phyloP scores from a whole-genome alignment of 1,140 invertebrate species.

The Drosophila bocqueti region DNA sequence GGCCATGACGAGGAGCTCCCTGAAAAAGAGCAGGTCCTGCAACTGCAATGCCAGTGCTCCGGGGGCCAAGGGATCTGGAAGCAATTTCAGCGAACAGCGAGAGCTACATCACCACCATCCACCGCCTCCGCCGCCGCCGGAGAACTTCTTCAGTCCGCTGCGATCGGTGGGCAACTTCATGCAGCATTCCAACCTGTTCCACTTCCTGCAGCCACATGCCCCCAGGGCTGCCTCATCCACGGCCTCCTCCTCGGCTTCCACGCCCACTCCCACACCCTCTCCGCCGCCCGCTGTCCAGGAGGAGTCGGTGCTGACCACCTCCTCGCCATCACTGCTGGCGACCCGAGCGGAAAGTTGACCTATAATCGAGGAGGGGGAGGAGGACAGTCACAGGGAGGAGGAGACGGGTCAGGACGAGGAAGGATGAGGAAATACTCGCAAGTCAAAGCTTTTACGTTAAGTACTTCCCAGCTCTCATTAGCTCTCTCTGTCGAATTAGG shows the following conservation, averaged over 20 bases:
- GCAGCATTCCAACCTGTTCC: slow-evolving; percentile 84
- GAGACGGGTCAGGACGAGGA: not conserved
- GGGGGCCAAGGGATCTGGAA: slow-evolving; percentile 15
- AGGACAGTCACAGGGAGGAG: not conserved
- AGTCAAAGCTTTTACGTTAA: slow-evolving; percentile 74
- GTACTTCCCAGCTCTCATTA: slow-evolving; percentile 39
- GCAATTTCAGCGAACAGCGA: slow-evolving; percentile 26
- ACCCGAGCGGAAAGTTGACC: slow-evolving; percentile 67
- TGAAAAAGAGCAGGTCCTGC: slow-evolving; percentile 72
- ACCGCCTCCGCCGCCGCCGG: slow-evolving; percentile 12
- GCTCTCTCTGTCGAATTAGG: slow-evolving; percentile 27
- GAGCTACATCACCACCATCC: slow-evolving; percentile 20
- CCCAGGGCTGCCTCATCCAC: slow-evolving; percentile 26
- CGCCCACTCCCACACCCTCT: slow-evolving; percentile 11
- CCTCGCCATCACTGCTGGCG: slow-evolving; percentile 64
- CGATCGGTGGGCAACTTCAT: slow-evolving; percentile 73
- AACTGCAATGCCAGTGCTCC: slow-evolving; percentile 55
- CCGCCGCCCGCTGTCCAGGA: slow-evolving; percentile 27
- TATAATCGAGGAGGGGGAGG: not conserved
- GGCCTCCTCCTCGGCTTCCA: slow-evolving; percentile 25
- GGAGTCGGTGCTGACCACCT: slow-evolving; percentile 27
- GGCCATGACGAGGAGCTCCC: slow-evolving; percentile 48
- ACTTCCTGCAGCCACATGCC: slow-evolving; percentile 72
- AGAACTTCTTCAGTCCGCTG: slow-evolving; percentile 74
- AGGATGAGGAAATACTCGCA: slow-evolving; percentile 73